phyloP scores from a whole-genome alignment of 37 sponge, comb jelly and placozoan genomes.

The Beroe ovata region DNA sequence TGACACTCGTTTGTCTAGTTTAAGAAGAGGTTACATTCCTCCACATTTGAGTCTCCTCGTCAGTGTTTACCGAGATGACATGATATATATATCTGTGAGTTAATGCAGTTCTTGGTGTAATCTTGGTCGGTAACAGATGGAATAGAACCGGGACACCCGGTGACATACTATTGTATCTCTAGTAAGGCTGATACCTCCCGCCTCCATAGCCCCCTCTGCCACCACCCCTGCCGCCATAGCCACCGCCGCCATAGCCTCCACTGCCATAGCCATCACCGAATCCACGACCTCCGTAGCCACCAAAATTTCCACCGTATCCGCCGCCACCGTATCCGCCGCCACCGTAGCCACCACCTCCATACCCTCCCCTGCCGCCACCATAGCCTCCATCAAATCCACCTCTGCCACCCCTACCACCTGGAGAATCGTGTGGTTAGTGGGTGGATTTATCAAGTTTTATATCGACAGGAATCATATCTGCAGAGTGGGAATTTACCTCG shows the following conservation, averaged over 20 bases:
- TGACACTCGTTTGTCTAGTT: too few species aligned
- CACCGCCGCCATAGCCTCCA: conserved; percentile 31
- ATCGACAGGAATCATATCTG: background rate
- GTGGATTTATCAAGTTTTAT: background rate
- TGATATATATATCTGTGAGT: too few species aligned
- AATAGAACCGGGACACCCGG: too few species aligned
- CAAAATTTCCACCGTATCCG: conserved; percentile 10
- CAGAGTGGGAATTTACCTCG: background rate
- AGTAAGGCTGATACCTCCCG: conserved; percentile 17
- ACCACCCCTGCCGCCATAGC: background rate
- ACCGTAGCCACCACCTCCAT: conserved; percentile 20
- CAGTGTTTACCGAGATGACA: too few species aligned
- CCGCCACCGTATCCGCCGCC: background rate
- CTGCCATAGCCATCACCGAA: conserved; percentile 23
- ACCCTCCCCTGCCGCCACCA: background rate
- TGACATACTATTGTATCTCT: too few species aligned
- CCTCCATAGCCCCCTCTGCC: background rate
- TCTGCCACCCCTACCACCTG: conserved; percentile 17
- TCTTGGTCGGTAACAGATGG: too few species aligned
- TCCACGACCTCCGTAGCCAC: conserved; percentile 16
- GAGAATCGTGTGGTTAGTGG: background rate
- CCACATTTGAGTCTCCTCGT: background rate
- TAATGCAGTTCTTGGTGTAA: too few species aligned
- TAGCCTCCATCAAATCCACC: background rate
- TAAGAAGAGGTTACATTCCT: too few species aligned